Percentiles rank a stretch among this genome's conserved stretches.
Conservation (phyloP, 92 coral and sea anemone genomes). For the Heteractis magnifica region DNA sequence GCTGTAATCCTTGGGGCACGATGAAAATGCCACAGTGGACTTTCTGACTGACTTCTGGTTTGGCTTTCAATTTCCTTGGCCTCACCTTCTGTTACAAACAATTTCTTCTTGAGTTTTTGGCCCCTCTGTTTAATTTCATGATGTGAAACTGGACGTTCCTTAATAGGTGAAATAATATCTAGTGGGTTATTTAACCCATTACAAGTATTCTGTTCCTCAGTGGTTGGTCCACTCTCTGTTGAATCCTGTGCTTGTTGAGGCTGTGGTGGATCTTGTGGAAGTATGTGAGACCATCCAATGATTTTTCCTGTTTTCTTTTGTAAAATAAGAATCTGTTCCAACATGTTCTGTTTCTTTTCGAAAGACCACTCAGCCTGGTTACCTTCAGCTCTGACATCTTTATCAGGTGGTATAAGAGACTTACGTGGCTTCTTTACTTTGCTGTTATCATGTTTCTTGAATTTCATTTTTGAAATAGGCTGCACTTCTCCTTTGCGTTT, state of each 20-base stretch:
- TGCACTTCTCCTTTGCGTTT: conserved; percentile 15
- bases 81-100: background rate
- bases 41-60: conserved; percentile 40
- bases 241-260: background rate
- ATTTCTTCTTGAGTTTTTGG: background rate
- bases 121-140: background rate
- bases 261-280: background rate
- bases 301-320: conserved; percentile 26
- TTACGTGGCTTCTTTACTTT: background rate
- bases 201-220: no score
- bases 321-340: background rate
- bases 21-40: conserved; percentile 33
- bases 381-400: background rate
- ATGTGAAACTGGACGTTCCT: background rate
- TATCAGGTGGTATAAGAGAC: background rate
- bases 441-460: conserved; percentile 47
- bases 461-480: conserved; percentile 37
- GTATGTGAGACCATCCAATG: conserved; percentile 13
- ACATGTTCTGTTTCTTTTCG: background rate
- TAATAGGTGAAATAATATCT: background rate
- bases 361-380: background rate
- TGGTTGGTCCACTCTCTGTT: background rate
- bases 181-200: no score
- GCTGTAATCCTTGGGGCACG: conserved; percentile 51
- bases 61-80: conserved; percentile 20